phyloP scores from a whole-genome alignment of 2,113 vertebrate species.

The Poeciliopsis prolifica region DNA sequence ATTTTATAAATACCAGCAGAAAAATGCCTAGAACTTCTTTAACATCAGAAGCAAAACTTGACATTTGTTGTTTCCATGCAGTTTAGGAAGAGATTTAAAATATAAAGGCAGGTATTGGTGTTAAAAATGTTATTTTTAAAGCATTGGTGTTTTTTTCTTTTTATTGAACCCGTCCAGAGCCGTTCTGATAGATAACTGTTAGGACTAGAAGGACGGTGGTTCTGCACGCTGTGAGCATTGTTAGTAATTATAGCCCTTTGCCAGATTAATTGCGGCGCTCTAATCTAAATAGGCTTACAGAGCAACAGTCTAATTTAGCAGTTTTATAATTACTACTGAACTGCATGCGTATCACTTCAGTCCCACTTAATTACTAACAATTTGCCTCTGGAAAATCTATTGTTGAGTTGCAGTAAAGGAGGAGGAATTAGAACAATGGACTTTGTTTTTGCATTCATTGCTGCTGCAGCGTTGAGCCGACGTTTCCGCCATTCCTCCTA shows the following conservation, averaged over 20 bases:
- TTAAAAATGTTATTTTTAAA: background rate
- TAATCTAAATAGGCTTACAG: conserved; percentile 71
- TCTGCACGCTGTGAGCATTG: conserved; percentile 56
- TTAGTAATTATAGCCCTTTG: conserved; percentile 78
- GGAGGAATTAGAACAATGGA: conserved; percentile 51
- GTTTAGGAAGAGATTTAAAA: background rate
- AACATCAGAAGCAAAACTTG: too few relatives aligned
- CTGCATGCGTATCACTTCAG: conserved; percentile 65
- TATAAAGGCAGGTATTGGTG: background rate
- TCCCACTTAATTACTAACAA: conserved; percentile 78
- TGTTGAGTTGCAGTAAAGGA: conserved; percentile 74
- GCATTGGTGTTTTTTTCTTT: background rate
- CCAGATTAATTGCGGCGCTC: conserved; percentile 79
- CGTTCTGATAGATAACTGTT: conserved; percentile 5
- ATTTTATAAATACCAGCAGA: too few relatives aligned
- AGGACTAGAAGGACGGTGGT: background rate
- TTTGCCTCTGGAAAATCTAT: conserved; percentile 76
- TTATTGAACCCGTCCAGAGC: conserved; percentile 1
- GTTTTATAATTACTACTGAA: conserved; percentile 81
- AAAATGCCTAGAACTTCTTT: too few relatives aligned
- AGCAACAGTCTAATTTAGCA: conserved; percentile 75
- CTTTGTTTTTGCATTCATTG: conserved; percentile 21
- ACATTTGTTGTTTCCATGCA: too few relatives aligned
- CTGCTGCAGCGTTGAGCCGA: background rate
- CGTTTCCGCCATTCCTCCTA: background rate